Base-by-base conservation (phyloP, 2,888 invertebrate genomes). In the Malachius bipustulatus region DNA sequence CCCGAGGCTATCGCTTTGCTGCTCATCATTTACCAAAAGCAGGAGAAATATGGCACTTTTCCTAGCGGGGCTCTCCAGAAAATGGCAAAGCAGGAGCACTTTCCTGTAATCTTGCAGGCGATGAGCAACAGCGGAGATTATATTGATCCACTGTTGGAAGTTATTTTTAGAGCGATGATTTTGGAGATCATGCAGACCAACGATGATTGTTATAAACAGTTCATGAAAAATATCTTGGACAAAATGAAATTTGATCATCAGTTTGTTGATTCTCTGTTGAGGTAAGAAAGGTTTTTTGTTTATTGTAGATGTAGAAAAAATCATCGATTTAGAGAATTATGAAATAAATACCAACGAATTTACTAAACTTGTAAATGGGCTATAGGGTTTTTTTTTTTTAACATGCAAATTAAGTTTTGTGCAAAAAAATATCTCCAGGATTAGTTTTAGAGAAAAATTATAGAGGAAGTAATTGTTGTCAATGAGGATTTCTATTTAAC, bases 11-110 rank as follows among this genome's bases (percentile, higher is more conserved):
- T 77, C 4, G 57, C 80, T 26, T 60, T 84, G 9, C 59, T 88
- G 14, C 63, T 77, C n/a, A 66, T 81, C 45, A 64, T 87, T 32
- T 82, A 77, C 51, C 77, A 79, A 43, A 70, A 70, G 9, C 82
- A 85, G 39, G 41, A 36, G n/a, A 48, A 56, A 15, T 55, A 51
- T 37, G 37, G 30, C 9, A 16, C 35, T 6, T 65, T 82, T 32
- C 65, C 74, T 0, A 60, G 67, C 9, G 61, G 60, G 16, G 64
- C 75, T 1, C 53, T 80, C 2, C 50, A 59, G 14, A 68, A 71
- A 49, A 57, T 75, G 8, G 56, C 65, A 0, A 51, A 56, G 26
- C 59, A 62, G 9, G 50, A 61, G 4, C 71, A 70, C 69, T 55
- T 75, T 9, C 50, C 63, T 1, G 45, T 46, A 39, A 41, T 69